Conservation (phyloP, 2,113 vertebrate species). For the Grallaria varia region DNA sequence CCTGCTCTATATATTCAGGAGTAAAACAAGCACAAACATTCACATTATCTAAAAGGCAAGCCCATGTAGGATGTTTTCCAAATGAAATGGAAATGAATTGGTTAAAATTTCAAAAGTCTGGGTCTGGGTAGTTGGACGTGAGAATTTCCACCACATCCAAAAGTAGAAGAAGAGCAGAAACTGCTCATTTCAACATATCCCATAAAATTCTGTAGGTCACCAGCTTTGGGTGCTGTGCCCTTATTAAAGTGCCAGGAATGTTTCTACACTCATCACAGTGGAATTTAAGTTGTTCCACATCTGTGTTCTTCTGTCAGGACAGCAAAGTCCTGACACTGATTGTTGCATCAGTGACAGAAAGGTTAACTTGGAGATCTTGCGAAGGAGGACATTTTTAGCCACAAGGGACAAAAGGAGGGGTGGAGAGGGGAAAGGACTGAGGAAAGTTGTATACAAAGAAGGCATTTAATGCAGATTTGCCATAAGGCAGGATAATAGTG, state of each 20-base stretch:
- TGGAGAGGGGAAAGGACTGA: not conserved
- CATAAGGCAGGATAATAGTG: constrained; percentile 65
- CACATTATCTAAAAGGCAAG: not conserved
- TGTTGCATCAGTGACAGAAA: not conserved
- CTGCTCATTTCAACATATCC: not conserved
- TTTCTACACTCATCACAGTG: not conserved
- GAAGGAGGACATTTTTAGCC: not conserved
- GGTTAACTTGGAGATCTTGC: not conserved
- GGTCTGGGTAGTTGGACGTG: not conserved
- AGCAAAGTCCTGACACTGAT: not conserved
- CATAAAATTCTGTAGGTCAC: not conserved
- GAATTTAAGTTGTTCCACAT: not conserved
- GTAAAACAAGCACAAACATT: not conserved
- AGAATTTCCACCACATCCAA: not conserved
- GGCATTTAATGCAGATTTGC: constrained; percentile 63
- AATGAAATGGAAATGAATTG: not conserved
- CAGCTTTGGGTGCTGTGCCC: not conserved
- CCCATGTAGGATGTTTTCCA: not conserved
- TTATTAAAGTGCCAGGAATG: not conserved
- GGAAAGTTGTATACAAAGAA: constrained; percentile 45
- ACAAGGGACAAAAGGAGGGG: not conserved
- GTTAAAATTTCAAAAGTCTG: not conserved
- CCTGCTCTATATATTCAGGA: not conserved
- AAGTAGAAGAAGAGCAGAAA: not conserved
- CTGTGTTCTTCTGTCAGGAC: not conserved